Percentiles rank a stretch among this genome's conserved stretches.
phyloP scores from a whole-genome alignment of 2,113 vertebrate genomes.

The Raja brachyura region DNA sequence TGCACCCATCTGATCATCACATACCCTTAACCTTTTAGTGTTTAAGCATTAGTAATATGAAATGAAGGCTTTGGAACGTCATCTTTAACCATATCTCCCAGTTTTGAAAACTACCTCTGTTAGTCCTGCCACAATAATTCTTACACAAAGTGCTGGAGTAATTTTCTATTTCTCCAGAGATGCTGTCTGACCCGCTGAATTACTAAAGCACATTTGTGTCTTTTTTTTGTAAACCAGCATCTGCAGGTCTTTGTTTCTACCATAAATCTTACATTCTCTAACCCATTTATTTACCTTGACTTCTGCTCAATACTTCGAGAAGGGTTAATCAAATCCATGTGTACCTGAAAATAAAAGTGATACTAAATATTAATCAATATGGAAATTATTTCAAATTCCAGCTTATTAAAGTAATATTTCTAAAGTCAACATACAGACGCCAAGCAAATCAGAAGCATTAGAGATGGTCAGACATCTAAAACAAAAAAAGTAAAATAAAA shows the following conservation, averaged over 20 bases:
- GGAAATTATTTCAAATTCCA: not conserved
- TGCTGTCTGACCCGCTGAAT: too few relatives aligned
- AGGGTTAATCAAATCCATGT: slow-evolving; percentile 20
- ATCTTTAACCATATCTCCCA: not conserved
- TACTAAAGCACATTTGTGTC: too few relatives aligned
- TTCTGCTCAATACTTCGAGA: slow-evolving; percentile 5
- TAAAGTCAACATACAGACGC: not conserved
- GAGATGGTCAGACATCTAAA: not conserved
- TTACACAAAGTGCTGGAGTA: not conserved
- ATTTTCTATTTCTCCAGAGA: too few relatives aligned
- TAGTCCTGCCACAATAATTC: not conserved
- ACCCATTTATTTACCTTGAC: slow-evolving; percentile 6
- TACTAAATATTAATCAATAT: not conserved
- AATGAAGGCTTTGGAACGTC: not conserved
- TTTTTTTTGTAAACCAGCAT: too few relatives aligned
- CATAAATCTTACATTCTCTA: too few relatives aligned
- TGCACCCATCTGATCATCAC: not conserved
- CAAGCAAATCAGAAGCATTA: not conserved
- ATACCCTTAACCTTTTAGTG: not conserved
- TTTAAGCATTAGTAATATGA: not conserved
- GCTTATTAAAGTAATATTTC: not conserved
- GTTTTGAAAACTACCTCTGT: not conserved
- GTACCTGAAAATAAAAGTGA: not conserved
- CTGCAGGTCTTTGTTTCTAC: too few relatives aligned
- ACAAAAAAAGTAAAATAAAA: not conserved